Percentiles rank a stretch among this genome's conserved stretches.
These are phyloP conservation scores for Trialeurodes vaporariorum DNA, from an alignment of 1,140 invertebrate genomes.

Conservation along the genomic window DNA sequence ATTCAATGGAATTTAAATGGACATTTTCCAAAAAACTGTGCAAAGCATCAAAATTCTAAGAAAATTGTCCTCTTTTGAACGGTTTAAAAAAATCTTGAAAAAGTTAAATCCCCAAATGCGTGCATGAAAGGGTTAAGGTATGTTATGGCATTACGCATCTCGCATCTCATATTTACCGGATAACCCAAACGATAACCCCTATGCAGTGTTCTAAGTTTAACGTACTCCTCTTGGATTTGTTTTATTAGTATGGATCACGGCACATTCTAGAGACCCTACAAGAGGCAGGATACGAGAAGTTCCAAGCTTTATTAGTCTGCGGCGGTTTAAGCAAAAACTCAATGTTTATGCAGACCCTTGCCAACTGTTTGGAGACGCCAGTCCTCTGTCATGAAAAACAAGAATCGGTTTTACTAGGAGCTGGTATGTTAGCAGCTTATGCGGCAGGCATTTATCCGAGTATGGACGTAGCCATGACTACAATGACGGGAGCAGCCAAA, in stretches of 20 bases:
- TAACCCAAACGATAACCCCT: too few relatives aligned
- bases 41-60: too few relatives aligned
- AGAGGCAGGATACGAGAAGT: not conserved
- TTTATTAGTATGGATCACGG: conserved; percentile 71
- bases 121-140: too few relatives aligned
- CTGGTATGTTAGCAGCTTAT: conserved; percentile 72
- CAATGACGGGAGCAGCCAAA: conserved; percentile 61
- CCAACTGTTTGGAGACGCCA: conserved; percentile 65
- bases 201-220: too few relatives aligned
- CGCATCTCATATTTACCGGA: too few relatives aligned
- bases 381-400: conserved; percentile 54
- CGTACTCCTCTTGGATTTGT: too few relatives aligned
- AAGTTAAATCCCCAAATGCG: too few relatives aligned
- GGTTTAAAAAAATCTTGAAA: too few relatives aligned
- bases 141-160: too few relatives aligned
- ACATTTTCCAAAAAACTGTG: too few relatives aligned
- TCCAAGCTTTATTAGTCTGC: conserved; percentile 57
- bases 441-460: conserved; percentile 50
- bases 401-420: conserved; percentile 76
- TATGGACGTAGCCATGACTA: conserved; percentile 48
- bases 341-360: conserved; percentile 73
- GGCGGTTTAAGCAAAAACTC: conserved; percentile 79
- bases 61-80: too few relatives aligned
- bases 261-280: conserved; percentile 71
- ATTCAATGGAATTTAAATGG: too few relatives aligned